phyloP scores from a whole-genome alignment of 2,888 invertebrate genomes.

The Torymus auratus region DNA sequence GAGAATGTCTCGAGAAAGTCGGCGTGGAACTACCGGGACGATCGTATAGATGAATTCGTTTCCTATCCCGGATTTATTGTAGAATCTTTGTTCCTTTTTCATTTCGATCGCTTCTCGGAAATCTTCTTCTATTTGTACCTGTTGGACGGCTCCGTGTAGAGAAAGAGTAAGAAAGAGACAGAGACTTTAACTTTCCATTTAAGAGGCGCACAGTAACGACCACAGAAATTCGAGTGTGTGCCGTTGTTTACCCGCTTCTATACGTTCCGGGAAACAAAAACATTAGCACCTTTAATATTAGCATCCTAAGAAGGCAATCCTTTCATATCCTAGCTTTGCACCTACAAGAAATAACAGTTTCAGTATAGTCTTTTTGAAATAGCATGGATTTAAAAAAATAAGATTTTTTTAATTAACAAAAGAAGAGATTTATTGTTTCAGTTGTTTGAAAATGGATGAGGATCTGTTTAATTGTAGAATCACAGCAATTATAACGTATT shows the following conservation, averaged over 20 bases:
- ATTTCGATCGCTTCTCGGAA: slow-evolving; percentile 42
- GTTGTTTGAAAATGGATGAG: no score
- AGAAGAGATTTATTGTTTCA: no score
- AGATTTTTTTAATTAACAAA: no score
- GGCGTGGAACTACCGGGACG: neutral
- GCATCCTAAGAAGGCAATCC: slow-evolving; percentile 14
- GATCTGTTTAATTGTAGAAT: no score
- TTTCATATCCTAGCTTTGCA: slow-evolving; percentile 1
- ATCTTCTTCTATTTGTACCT: slow-evolving; percentile 24
- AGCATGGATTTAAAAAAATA: no score
- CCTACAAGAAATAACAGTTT: neutral
- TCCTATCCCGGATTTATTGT: slow-evolving; percentile 29
- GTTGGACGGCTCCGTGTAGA: neutral
- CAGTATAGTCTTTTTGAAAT: no score
- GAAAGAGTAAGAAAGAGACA: slow-evolving; percentile 1
- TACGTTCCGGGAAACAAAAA: slow-evolving; percentile 29
- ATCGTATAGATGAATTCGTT: no score
- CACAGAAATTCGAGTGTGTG: slow-evolving; percentile 13
- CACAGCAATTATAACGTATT: no score
- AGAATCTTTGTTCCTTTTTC: slow-evolving; percentile 39
- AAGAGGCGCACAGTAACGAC: slow-evolving; percentile 47
- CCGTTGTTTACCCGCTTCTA: slow-evolving; percentile 22
- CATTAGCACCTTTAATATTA: slow-evolving; percentile 45
- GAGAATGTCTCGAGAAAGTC: slow-evolving; percentile 30
- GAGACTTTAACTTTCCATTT: slow-evolving; percentile 54